phyloP scores from a whole-genome alignment of 2,888 invertebrate species.

The Stenolophus ochropezus region DNA sequence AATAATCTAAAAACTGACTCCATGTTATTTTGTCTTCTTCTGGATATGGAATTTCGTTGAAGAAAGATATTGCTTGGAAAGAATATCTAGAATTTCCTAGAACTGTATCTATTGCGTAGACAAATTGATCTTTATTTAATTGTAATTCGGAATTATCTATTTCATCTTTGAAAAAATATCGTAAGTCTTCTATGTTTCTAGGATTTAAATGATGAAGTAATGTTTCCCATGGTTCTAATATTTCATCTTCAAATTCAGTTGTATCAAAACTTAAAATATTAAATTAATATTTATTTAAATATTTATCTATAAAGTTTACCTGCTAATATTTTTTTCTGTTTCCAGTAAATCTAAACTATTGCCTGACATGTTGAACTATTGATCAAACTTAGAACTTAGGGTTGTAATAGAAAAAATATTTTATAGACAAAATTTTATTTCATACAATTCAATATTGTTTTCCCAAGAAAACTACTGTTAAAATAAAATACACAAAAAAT shows the following conservation, averaged over 20 bases:
- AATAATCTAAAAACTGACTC: conserved; percentile 71
- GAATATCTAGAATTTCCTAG: conserved; percentile 68
- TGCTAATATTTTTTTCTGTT: conserved; percentile 16
- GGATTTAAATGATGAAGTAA: conserved; percentile 66
- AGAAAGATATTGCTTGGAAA: conserved; percentile 68
- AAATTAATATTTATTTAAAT: conserved; percentile 2
- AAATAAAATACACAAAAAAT: conserved; percentile 66
- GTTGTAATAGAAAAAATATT: conserved; percentile 1
- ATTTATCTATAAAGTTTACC: conserved; percentile 37
- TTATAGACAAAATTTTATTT: background rate
- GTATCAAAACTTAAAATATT: conserved; percentile 62
- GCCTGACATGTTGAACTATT: conserved; percentile 1
- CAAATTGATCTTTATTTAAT: conserved; percentile 69
- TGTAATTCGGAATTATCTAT: conserved; percentile 52
- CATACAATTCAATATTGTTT: conserved; percentile 60
- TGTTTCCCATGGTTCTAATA: conserved; percentile 65
- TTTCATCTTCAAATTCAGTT: conserved; percentile 63
- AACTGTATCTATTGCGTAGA: conserved; percentile 68
- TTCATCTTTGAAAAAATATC: conserved; percentile 65
- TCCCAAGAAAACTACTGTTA: conserved; percentile 64
- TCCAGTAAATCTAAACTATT: background rate
- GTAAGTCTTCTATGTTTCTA: conserved; percentile 65
- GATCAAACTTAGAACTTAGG: conserved; percentile 3
- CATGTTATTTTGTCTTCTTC: conserved; percentile 67
- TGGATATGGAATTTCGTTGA: conserved; percentile 68